phyloP scores from a whole-genome alignment of 2,113 vertebrate genomes.

The Antennarius striatus region DNA sequence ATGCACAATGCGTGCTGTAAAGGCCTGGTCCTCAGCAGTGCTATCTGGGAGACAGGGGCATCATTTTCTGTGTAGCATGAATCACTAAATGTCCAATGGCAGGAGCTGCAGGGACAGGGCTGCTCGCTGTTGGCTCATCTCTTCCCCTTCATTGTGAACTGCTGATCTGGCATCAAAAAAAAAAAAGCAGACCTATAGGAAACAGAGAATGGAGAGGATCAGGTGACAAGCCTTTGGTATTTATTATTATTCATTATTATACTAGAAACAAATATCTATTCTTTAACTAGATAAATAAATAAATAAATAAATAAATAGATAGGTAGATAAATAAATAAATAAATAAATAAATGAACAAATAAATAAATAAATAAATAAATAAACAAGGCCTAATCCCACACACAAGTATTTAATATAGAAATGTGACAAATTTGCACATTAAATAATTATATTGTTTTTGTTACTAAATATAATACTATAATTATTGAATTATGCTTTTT shows the following conservation, averaged over 20 bases:
- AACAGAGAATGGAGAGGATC: constrained; percentile 42
- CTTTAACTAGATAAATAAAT: no score
- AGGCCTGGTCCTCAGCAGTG: constrained; percentile 77
- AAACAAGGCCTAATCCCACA: no score
- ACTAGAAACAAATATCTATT: no score
- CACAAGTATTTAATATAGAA: constrained; percentile 5
- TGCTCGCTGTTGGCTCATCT: constrained; percentile 71
- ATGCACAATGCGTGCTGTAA: constrained; percentile 76
- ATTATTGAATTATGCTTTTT: no score
- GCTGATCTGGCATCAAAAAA: constrained; percentile 55
- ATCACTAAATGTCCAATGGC: constrained; percentile 67
- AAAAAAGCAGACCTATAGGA: constrained; percentile 59
- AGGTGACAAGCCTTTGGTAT: background rate
- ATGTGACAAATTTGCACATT: background rate
- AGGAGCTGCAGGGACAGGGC: constrained; percentile 69
- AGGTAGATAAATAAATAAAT: no score
- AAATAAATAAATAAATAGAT: no score
- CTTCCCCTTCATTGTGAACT: constrained; percentile 67
- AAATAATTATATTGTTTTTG: background rate
- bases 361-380: no score
- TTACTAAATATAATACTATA: background rate
- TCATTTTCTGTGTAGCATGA: constrained; percentile 61
- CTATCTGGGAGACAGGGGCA: constrained; percentile 78
- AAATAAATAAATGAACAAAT: no score
- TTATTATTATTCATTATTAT: no score